Evolutionary conservation across 2,888 invertebrate genomes (phyloP), one percentile per base, ranked within the genome.

Genomic region (Augiades crinisus): DNA sequence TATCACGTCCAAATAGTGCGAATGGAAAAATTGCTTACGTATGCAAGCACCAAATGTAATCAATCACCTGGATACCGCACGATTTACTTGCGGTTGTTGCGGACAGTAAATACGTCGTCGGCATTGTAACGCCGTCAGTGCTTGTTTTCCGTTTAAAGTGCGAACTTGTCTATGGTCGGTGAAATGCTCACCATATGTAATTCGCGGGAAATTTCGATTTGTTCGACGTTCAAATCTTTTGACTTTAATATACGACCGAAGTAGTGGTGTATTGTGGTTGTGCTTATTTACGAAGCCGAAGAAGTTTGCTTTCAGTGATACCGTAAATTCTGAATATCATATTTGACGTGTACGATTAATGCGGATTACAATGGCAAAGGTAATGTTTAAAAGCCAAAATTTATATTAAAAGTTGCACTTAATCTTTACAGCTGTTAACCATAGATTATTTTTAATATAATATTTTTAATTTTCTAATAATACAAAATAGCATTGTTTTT

Each of bases 61-160:
- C 5, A 14, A 43, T 50, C 36, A 50, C 24, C 13, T 41, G 41
- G 49, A 41, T 12, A n/a, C 22, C 4, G 4, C 6, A 30, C 43
- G 22, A 17, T 34, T 27, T 40, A 21, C 3, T 41, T 36, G 8
- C 24, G 36, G 24, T 30, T 10, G 30, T 12, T 30, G 27, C n/a
- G 5, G n/a, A 5, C 30, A 5, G 30, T 50, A 50, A 36, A 50
- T 36, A 50, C 43, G 43, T 27, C 3, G 34, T 19, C 7, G 8
- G 4, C 12, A 21, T 24, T 34, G 12, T n/a, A 44, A 30, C 8
- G 14, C 58, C 63, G 59, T 65, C 78, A 81, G 81, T 81, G 59
- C 65, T 60, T 61, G 68, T 72, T 70, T 72, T 69, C 64, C 72
- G 59, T 62, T 62, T 58, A 66, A 47, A 57, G 70, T 64, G 74